Percentiles rank a stretch among this genome's conserved stretches.
phyloP scores from a whole-genome alignment of 2,797 vertebrate species.

The Malurus leucopterus region DNA sequence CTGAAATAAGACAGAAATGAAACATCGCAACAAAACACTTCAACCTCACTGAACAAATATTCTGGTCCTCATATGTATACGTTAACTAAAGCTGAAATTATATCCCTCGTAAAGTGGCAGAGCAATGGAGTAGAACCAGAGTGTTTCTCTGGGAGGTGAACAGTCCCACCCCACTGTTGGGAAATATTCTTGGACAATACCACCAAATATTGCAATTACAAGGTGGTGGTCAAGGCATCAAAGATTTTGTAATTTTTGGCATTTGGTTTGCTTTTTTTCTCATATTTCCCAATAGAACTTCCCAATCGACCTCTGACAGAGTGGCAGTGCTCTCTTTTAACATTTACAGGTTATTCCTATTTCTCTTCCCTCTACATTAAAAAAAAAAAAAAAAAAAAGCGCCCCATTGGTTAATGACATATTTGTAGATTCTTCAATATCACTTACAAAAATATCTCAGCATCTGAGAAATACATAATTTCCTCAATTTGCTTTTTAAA shows the following conservation, averaged over 20 bases:
- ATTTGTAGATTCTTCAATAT: neutral
- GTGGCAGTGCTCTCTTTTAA: neutral
- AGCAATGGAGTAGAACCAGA: neutral
- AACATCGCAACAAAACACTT: neutral
- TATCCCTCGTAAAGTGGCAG: neutral
- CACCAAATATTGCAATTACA: neutral
- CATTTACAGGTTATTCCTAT: neutral
- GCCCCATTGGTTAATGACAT: neutral
- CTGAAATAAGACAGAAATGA: neutral
- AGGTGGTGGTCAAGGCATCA: neutral
- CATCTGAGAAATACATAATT: neutral
- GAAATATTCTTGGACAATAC: neutral
- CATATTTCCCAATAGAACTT: neutral
- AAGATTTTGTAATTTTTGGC: neutral
- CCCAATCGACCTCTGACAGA: neutral
- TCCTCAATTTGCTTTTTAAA: neutral
- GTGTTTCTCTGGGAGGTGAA: neutral
- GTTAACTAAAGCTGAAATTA: neutral
- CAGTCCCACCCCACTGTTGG: neutral
- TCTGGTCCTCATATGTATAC: fast-evolving
- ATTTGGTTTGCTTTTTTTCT: neutral
- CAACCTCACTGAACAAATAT: fast-evolving
- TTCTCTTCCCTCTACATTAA: neutral
- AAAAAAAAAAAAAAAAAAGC: neutral
- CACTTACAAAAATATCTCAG: neutral